phyloP scores from a whole-genome alignment of 2,113 vertebrate species.

The Nothocercus julius region DNA sequence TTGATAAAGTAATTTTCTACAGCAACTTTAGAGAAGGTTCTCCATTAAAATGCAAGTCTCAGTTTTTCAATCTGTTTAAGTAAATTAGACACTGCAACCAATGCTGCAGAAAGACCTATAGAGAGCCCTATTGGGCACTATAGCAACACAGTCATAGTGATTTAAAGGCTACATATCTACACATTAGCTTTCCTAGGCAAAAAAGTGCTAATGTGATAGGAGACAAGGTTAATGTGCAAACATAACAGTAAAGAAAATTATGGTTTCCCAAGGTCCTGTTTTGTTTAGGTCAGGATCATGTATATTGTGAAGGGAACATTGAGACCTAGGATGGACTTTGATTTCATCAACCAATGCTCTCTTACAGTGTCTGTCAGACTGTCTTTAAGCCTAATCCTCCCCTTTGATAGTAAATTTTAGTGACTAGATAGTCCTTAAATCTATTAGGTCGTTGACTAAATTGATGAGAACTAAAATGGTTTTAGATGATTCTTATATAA shows the following conservation, averaged over 20 bases:
- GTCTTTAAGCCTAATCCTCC: slow-evolving; percentile 24
- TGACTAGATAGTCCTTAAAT: slow-evolving; percentile 61
- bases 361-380: slow-evolving; percentile 18
- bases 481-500: too few species aligned
- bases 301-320: not conserved
- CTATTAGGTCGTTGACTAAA: slow-evolving; percentile 43
- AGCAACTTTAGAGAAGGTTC: not conserved
- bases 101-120: not conserved
- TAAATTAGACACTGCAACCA: not conserved
- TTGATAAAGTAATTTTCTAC: not conserved
- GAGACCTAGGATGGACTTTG: not conserved
- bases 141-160: not conserved
- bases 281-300: not conserved
- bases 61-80: not conserved
- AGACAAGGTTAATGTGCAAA: not conserved
- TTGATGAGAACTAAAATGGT: slow-evolving; percentile 21
- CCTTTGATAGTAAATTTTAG: slow-evolving; percentile 39
- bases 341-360: slow-evolving; percentile 29
- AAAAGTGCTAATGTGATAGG: not conserved
- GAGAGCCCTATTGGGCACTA: not conserved
- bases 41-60: not conserved
- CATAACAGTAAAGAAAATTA: not conserved
- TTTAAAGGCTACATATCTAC: not conserved
- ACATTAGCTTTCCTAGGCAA: not conserved
- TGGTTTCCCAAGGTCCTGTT: not conserved